Evolutionary conservation across 2,888 invertebrate species (phyloP), one percentile per base, ranked within the genome.

Genomic region (Brachyopa scutellaris): DNA sequence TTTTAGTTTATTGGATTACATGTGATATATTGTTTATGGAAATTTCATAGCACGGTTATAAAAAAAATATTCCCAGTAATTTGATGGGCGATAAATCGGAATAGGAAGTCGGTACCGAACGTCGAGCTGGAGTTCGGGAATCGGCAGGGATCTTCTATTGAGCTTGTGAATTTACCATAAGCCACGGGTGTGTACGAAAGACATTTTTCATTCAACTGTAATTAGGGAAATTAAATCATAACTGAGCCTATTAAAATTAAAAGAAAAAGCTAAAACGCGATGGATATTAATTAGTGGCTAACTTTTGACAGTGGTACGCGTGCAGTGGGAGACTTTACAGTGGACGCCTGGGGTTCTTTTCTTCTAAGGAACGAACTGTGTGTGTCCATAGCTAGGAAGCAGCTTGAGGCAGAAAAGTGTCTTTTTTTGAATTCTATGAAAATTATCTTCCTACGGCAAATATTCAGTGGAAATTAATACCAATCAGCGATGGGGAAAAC

Each of bases 1-100:
- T 21, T 55, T 36, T 26, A 40, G 40, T 57, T 29, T 38, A 42
- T 66, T 40, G 40, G 51, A 31, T 31, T 45, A 29, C 49, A 38
- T 13, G 70, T 70, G 59, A 59, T 59, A 59, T 70, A 70, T 59
- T 59, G 57, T 36, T 31, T 49, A 40, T 59, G 59, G 59, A 29
- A 59, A 38, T 38, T n/a, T n/a, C 49, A 36, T 69, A 11, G 17
- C 13, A 26, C n/a, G 26, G n/a, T 38, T 26, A 40, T 26, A 17
- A n/a, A n/a, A n/a, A n/a, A n/a, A n/a, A 13, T 38, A 17, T 9
- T 55, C 36, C 53, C 11, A 8, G 21, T 13, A 21, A 33, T 21
- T 36, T 23, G 17, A 19, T 26, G 11, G 26, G 40, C 13, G 40
- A 53, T 53, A 53, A 47, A 40, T 55, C 42, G 45, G 6, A 36